Evolutionary conservation across 1,140 invertebrate genomes (phyloP), one percentile per base, ranked within the genome.

Genomic region (Papilio glaucus): DNA sequence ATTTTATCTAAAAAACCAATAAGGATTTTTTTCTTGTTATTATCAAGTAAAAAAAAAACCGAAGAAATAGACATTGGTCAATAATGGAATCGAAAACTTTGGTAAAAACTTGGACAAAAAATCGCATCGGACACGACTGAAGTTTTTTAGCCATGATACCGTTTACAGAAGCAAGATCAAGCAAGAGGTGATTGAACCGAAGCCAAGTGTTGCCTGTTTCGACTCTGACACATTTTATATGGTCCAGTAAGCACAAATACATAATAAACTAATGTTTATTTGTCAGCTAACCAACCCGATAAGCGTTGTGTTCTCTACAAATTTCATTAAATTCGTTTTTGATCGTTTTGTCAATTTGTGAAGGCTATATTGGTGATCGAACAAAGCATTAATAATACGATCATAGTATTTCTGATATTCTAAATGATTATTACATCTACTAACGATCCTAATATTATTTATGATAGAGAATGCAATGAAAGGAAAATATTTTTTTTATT

Each of bases 51-150:
- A 33, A 41, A 57, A 57, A 57, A 24, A 41, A n/a, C n/a, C 62
- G 13, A 39, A 37, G 37, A 65, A 65, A 69, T 53, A 69, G 45
- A 69, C 41, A 69, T n/a, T 69, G 18, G 45, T 69, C 67, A 69
- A 69, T 69, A 69, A 33, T 69, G 24, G 26, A 69, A 49, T 69
- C 41, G 4, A 33, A 69, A 69, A 24, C 18, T 37, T 69, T 37
- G 15, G 21, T 12, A 68, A 69, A 69, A 53, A 45, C 39, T 15
- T 63, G 1, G 4, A 53, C 37, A 69, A 69, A 69, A 69, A 69
- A 15, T 12, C 15, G 45, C 26, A n/a, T 68, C 6, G 24, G 42
- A 33, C 6, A 24, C 45, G 21, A 26, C 10, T 10, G 6, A 39
- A 21, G 29, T 38, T 39, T 69, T 69, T 69, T 69, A 53, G 26